phyloP scores from a whole-genome alignment of 2,113 vertebrate species.

The Aspidoscelis tigris region DNA sequence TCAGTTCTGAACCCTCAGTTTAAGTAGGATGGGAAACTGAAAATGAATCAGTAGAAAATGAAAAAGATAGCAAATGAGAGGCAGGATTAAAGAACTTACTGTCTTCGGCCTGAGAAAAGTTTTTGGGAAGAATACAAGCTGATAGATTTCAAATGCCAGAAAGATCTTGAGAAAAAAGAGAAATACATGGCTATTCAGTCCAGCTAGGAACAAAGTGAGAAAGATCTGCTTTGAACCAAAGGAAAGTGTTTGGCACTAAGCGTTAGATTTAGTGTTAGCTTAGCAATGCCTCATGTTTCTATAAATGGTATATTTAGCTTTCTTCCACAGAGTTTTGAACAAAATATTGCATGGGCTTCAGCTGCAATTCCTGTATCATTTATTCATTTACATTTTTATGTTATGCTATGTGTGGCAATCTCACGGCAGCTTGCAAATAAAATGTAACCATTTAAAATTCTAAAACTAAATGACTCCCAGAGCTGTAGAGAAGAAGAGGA shows the following conservation, averaged over 20 bases:
- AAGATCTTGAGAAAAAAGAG: background rate
- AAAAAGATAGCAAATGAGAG: background rate
- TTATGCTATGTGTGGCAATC: too few species aligned
- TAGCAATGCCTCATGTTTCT: background rate
- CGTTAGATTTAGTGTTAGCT: background rate
- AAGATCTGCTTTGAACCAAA: background rate
- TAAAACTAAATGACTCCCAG: too few species aligned
- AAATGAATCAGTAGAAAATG: background rate
- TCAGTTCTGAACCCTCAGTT: constrained; percentile 10
- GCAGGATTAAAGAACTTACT: background rate
- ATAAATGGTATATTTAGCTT: background rate
- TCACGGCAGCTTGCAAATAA: too few species aligned
- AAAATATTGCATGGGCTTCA: background rate
- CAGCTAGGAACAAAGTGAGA: background rate
- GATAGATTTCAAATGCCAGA: background rate
- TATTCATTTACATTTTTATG: too few species aligned
- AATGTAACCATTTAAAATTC: too few species aligned
- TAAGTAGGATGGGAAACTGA: constrained; percentile 6
- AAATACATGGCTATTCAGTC: background rate
- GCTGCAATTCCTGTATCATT: background rate
- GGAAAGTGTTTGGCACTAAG: background rate
- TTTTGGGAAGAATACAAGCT: too few species aligned
- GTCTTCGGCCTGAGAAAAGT: background rate
- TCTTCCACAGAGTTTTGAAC: background rate
- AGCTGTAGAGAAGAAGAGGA: too few species aligned